Evolutionary conservation across 2,888 invertebrate genomes (phyloP), one percentile per base, ranked within the genome.

Genomic region (Coremacera marginata): DNA sequence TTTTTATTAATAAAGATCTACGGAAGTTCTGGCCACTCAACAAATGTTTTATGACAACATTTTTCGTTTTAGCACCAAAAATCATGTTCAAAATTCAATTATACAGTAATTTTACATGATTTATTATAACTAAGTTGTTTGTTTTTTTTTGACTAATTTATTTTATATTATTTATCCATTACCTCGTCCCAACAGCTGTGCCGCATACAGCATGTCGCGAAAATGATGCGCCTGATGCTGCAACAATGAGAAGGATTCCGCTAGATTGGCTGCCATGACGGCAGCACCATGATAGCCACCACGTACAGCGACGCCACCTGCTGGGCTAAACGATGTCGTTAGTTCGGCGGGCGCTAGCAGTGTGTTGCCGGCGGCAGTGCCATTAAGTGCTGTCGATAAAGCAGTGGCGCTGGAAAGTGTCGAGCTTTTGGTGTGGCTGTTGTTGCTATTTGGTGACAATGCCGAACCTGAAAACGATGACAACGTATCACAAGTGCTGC

Each of bases 191-290:
- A 93, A 90, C 87, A 93, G 90, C 90, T 92, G 92, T 83, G 93
- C 92, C 80, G 92, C 92, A 83, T 93, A 90, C 90, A 93, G 91
- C 91, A 93, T 91, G 88, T 93, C 92, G 89, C 91, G 91, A 85
- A 92, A 90, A 86, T 92, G 92, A 84, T 87, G 87, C 82, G 87
- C 87, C 84, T 87, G 87, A 80, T 88, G 88, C 75, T 88, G 86
- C 83, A 88, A 82, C 82, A 92, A 89, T 76, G 91, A 90, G 84
- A 88, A 89, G 74, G 89, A 88, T 81, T 88, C 88, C 84, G 90
- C 87, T 84, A 90, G 86, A 89, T 88, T 85, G 82, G 86, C 86
- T 80, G 86, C 85, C 83, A 87, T 83, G 76, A 84, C 84, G 76
- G 85, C 88, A 71, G 82, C 78, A 63, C 80, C 80, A 19, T 80